A percentile compares a stretch with the other conserved stretches of the same genome.
These are phyloP conservation scores for Eolophus roseicapilla DNA, from an alignment of 2,113 vertebrate genomes.

Conservation along the genomic window DNA sequence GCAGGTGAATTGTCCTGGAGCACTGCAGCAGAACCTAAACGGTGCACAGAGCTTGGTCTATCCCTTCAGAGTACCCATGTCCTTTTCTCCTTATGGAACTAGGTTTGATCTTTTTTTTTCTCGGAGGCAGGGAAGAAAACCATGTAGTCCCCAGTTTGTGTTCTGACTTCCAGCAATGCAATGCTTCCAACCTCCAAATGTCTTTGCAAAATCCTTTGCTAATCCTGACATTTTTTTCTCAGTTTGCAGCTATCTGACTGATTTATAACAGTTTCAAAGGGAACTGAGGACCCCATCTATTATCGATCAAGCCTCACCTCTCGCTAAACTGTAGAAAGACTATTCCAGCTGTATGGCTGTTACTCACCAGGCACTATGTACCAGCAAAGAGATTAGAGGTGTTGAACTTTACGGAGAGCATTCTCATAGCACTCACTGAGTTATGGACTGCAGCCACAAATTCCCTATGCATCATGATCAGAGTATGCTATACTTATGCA, in stretches of 20 bases:
- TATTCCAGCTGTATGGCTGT: not conserved
- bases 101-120: accelerated
- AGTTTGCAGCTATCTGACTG: not conserved
- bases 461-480: not conserved
- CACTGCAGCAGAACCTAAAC: not conserved
- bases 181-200: not conserved
- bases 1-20: not conserved
- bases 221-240: not conserved
- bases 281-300: not conserved
- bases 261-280: constrained; percentile 27
- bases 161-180: not conserved
- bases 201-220: not conserved
- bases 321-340: not conserved
- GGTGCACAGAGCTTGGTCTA: not conserved
- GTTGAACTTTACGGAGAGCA: not conserved
- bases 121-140: not conserved
- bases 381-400: constrained; percentile 15
- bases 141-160: not conserved
- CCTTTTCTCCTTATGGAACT: not conserved
- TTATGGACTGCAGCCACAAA: not conserved
- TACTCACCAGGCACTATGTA: not conserved
- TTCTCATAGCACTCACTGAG: not conserved
- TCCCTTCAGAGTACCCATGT: not conserved
- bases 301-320: constrained; percentile 2
- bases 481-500: not conserved